Evolutionary conservation across 2,113 vertebrate genomes (phyloP), one percentile per base, ranked within the genome.

Genomic region (Toxotes chatareus): DNA sequence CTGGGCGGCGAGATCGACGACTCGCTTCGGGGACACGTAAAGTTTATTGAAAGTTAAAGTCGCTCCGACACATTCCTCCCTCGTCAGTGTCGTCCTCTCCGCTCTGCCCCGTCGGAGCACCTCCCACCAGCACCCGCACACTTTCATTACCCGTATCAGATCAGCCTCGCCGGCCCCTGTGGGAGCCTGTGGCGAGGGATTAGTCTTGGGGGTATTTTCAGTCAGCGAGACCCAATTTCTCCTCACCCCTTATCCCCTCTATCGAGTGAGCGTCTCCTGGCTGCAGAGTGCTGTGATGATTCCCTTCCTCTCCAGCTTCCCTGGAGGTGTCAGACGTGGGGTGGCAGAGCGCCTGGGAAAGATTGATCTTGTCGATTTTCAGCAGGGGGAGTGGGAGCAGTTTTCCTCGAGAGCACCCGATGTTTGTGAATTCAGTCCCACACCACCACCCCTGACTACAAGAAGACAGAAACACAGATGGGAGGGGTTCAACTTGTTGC

Each of bases 121-220:
- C 51, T 79, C 59, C 56, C 36, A 8, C 36, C 7, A 8, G 31
- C 7, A 36, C 72, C 80, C 19, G 63, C 16, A 55, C 13, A 36
- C 71, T 76, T 69, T 80, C 71, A 83, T 88, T 79, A 85, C 70
- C 31, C 40, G 0, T 85, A 83, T 88, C 88, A 80, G 85, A 87
- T 89, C 27, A 3, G 57, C 66, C 71, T 73, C 1, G 8, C 34
- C 4, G 38, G 70, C 42, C 40, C 64, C 27, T 3, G 21, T 36
- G 8, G 66, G 31, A 21, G 68, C 44, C 21, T 17, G 57, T 42
- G 68, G 67, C 27, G 3, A 47, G 12, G 83, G 73, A 75, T 81
- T 83, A 77, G 69, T 82, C 77, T 81, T 76, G 23, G 32, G 66
- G 83, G 83, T 73, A 12, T 74, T 78, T 73, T 40, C 47, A 81